Evolutionary conservation across 2,888 invertebrate species (phyloP), one percentile per base, ranked within the genome.

Genomic region (Lathronympha strigana): DNA sequence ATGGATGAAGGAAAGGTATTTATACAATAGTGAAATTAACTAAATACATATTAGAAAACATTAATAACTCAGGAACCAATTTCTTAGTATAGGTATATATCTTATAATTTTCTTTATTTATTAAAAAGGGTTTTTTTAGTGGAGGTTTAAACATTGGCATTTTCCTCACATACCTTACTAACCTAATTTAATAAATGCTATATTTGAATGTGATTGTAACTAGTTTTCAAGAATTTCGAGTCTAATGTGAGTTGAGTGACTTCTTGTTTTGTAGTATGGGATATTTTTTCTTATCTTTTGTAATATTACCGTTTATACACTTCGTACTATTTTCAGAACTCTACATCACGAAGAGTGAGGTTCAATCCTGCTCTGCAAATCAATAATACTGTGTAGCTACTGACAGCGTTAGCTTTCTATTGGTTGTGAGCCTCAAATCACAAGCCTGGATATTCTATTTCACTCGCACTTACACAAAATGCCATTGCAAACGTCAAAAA

Each of bases 341-440:
- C 13, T n/a, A 15, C 31, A 15, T 45, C 45, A 25, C 8, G 11
- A 49, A 17, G 8, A n/a, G 4, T n/a, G 2, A 19, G 9, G 11
- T 55, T 19, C 15, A 31, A 31, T 57, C 53, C 63, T 61, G 9
- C 67, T 73, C 68, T 61, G 17, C 63, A 68, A 71, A 74, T 72
- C 72, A 68, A 62, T 69, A 45, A 54, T 45, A 53, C 54, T 38
- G 38, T 15, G 33, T 53, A n/a, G 47, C 15, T 36, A n/a, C 31
- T 33, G 54, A 21, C 23, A 23, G 6, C 28, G 21, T n/a, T 4
- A 15, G 47, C 47, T 23, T 66, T 36, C 36, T 21, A 61, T 61
- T 66, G 47, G 54, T 15, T 9, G 31, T 5, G 31, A 25, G 11
- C 28, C 23, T 3, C 5, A 19, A 60, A 47, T 11, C 21, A 23